Base-by-base conservation (phyloP, 1,140 invertebrate genomes). In the Magallana gigas region DNA sequence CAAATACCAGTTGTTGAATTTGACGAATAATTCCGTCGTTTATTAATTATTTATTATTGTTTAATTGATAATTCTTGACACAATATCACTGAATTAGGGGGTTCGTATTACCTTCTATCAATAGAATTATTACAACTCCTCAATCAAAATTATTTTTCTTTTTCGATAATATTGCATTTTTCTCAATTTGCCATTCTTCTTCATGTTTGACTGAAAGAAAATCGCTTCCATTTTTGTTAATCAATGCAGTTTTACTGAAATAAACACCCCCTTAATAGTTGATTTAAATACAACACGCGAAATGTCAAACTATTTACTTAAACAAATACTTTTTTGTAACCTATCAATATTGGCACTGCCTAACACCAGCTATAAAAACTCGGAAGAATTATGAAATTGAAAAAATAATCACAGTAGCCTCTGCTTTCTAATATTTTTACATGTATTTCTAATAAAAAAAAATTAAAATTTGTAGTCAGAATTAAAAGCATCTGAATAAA, bases 81-180 rank as follows among this genome's bases (percentile, higher is more conserved):
- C 60, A 76, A 76, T 76, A 76, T 76, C 68, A 36, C 8, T 29
- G 23, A 76, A 76, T 76, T 29, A 36, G 18, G 1, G 1, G 68
- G 68, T 29, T 76, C 68, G 36, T 76, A 76, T 76, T 76, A 29
- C 68, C 6, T 29, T 23, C 68, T 36, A 18, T 23, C 68, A 76
- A 29, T 76, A 36, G 5, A 64, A 64, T n/a, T n/a, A 64, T 76
- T 12, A 76, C 36, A 76, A 76, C 36, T 48, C 68, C 11, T 76
- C n/a, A 12, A 76, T 29, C 36, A 29, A 76, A 76, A 76, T 29
- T 76, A 76, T 76, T 76, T 76, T 76, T 76, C 68, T 76, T 76
- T 18, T 76, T 76, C 18, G 29, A 12, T 36, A 76, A 76, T 76
- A 76, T 76, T 76, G 23, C 68, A 12, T 29, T 29, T 76, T 29